These are phyloP conservation scores for Spea bombifrons DNA, from an alignment of 2,113 vertebrate genomes.

Conservation along the genomic window DNA sequence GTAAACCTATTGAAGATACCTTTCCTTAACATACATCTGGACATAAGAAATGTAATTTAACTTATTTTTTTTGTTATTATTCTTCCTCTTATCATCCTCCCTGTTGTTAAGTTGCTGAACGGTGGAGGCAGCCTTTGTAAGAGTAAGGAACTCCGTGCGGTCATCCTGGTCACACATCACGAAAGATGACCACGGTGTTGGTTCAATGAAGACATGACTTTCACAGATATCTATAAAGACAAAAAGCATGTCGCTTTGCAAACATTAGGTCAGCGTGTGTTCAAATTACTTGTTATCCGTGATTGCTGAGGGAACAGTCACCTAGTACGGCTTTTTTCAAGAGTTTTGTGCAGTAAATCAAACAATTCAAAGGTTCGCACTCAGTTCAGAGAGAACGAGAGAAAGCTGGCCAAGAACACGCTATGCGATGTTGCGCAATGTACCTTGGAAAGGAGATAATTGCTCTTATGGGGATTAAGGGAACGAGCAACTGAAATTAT, in stretches of 20 bases:
- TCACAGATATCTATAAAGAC: neutral
- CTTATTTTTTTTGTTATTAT: no score
- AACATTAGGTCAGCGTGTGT: neutral
- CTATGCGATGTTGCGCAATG: constrained; percentile 28
- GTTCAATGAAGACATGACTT: no score
- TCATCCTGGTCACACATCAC: no score
- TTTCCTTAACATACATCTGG: no score
- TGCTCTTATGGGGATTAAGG: constrained; percentile 37
- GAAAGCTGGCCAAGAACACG: constrained; percentile 1
- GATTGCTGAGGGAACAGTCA: neutral
- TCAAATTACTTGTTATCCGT: neutral
- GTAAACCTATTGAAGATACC: no score
- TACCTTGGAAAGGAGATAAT: constrained; percentile 33
- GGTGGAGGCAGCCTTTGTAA: no score
- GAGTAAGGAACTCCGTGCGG: no score
- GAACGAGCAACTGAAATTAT: constrained; percentile 40
- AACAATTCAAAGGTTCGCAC: constrained; percentile 24
- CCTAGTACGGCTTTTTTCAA: constrained; percentile 2
- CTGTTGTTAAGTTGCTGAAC: no score
- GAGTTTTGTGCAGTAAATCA: constrained; percentile 11
- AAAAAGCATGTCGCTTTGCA: neutral
- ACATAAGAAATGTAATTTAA: no score
- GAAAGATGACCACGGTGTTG: no score
- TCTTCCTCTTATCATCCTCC: no score
- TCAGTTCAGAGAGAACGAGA: neutral